Base-by-base conservation (phyloP, 2,113 vertebrate species). In the Python bivittatus region DNA sequence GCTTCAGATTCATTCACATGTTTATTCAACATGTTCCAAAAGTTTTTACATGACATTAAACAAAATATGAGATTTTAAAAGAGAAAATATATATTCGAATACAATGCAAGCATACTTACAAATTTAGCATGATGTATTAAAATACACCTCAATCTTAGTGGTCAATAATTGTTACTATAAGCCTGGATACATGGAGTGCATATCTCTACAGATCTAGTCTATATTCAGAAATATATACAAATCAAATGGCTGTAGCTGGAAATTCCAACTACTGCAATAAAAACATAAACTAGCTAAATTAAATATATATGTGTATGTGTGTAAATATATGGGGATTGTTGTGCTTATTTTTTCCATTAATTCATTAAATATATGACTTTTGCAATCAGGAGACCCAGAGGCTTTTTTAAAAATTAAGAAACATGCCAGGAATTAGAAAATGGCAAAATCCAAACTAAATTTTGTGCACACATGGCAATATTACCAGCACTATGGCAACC, bases 11-110 rank as follows among this genome's bases (percentile, higher is more conserved):
- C 23, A 58, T 29, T 48, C 56, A 48, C 15, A 72, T 44, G 56
- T 87, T 48, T 64, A 89, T 64, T 60, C 88, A 85, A 38, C 93
- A 11, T 91, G 86, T 94, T 94, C 94, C 56, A 89, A n/a, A 86
- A 0, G n/a, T 61, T 54, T 95, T 84, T 3, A 17, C 11, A 58
- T 42, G 57, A 88, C 12, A 88, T 48, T 44, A 92, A 92, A 91
- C 42, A 96, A 68, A 13, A 20, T 7, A 11, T 56, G 1, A 27
- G 13, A n/a, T 22, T 13, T 61, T 29, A 54, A 54, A 15, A 27
- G 44, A 90, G 8, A 54, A 64, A 87, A 13, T 87, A 56, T 86
- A 42, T 25, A 42, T 42, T 84, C 25, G 85, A 93, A 91, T 52
- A 93, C 27, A 84, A 94, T 90, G 44, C 33, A 92, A 95, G 57